Conservation (phyloP, 2,888 invertebrate genomes). For the Clanis bilineata region DNA sequence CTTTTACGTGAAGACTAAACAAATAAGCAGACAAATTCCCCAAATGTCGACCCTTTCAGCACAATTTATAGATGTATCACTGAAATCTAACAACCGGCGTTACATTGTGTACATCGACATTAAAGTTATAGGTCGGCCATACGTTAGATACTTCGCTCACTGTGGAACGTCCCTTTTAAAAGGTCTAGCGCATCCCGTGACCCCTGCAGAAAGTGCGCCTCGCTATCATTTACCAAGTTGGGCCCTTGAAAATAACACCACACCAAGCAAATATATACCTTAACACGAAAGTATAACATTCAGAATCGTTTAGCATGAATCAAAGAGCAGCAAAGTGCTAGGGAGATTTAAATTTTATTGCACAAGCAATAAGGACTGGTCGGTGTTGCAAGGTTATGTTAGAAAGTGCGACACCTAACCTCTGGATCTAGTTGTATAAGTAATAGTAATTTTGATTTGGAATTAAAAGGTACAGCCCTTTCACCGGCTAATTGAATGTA, state of each 20-base stretch:
- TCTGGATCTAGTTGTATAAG: constrained; percentile 55
- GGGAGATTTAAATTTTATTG: constrained; percentile 45
- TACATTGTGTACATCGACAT: background rate
- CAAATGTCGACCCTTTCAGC: too few species aligned
- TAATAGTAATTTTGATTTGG: constrained; percentile 44
- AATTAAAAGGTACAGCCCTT: constrained; percentile 9
- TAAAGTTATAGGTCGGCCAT: constrained; percentile 3
- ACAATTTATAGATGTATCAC: background rate
- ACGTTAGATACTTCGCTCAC: constrained; percentile 50
- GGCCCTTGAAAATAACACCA: constrained; percentile 32
- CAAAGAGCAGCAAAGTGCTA: constrained; percentile 35
- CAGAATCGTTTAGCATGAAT: background rate
- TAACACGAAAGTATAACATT: constrained; percentile 24
- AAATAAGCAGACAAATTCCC: too few species aligned
- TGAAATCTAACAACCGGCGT: background rate
- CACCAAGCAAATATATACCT: constrained; percentile 34
- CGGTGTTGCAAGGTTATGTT: constrained; percentile 30
- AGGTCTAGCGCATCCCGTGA: constrained; percentile 81
- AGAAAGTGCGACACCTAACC: constrained; percentile 55
- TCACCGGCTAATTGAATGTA: background rate
- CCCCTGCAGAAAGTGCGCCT: constrained; percentile 68
- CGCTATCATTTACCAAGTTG: constrained; percentile 38
- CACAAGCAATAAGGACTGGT: constrained; percentile 35
- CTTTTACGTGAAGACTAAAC: too few species aligned
- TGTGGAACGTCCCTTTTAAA: constrained; percentile 69